Base-by-base conservation (phyloP, 2,113 vertebrate species). In the Cyprinodon tularosa region DNA sequence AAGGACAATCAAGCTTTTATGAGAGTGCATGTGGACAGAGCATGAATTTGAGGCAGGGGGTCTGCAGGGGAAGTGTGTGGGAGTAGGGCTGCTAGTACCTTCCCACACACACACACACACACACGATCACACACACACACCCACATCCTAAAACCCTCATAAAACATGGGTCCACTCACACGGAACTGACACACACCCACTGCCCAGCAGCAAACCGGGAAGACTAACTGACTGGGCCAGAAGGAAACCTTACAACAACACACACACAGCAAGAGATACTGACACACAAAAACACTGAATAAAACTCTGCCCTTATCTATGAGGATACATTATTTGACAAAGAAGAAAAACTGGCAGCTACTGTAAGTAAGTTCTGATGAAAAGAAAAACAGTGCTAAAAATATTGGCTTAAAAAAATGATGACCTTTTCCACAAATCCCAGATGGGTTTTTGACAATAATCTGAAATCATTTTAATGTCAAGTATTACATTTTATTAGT, bases 21-120 rank as follows among this genome's bases (percentile, higher is more conserved):
- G 62, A 59, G 38, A 22, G 45, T 65, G 64, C 45, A 12, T 22
- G 69, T 66, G 36, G 17, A 36, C 62, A 50, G 15, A 50, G 48
- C 7, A 17, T 50, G 50, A 53, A 13, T 57, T 29, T 11, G 57
- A 12, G 22, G 66, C 22, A 61, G 76, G 66, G 68, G 68, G 69
- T 70, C 57, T 57, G 40, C 68, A 44, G 39, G 67, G 70, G 73
- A 75, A 68, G 50, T 64, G 74, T 84, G 78, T 83, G 74, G 76
- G 85, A 84, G 82, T 77, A 75, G 65, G 63, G 11, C 75, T 71
- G 50, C 75, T 38, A 47, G 4, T 65, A 66, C 14, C 77, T 83
- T 85, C 86, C 77, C 50, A 57, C 50, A 57, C 50, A 57, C 50
- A 57, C 50, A 53, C n/a, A n/a, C 82, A 84, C 82, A 82, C 66